These are phyloP conservation scores for Anastrepha ludens DNA, from an alignment of 1,140 invertebrate species.

Conservation along the genomic window DNA sequence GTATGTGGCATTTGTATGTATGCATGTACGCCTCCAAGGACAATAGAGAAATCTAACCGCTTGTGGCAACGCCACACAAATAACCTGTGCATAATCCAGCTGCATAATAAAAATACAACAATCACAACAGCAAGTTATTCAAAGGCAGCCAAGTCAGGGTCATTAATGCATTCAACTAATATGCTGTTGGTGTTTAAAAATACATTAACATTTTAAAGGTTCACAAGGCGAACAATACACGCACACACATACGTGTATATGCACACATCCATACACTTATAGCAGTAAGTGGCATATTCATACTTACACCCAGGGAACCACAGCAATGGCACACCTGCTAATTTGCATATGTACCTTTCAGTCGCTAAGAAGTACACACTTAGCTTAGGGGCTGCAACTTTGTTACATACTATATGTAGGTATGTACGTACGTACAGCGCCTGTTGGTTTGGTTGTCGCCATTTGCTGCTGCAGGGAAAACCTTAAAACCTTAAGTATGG, in stretches of 20 bases:
- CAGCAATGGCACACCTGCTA: conserved; percentile 23
- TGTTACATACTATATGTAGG: background rate
- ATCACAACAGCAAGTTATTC: background rate
- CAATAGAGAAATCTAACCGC: background rate
- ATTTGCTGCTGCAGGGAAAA: conserved; percentile 26
- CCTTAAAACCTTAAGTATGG: conserved; percentile 33
- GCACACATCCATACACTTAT: background rate
- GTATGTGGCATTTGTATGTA: background rate
- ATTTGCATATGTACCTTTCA: conserved; percentile 24
- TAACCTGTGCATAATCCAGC: conserved; percentile 20
- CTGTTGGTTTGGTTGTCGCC: background rate
- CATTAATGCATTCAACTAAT: conserved; percentile 49
- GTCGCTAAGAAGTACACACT: background rate
- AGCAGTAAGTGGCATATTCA: background rate
- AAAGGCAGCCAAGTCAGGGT: conserved; percentile 9
- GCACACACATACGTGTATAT: background rate
- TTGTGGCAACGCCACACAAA: background rate
- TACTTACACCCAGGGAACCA: background rate
- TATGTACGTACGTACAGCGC: background rate
- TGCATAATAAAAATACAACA: conserved; percentile 34
- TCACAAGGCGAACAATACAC: background rate
- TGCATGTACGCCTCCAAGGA: background rate
- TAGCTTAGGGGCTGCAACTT: conserved; percentile 3
- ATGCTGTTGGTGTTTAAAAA: conserved; percentile 41
- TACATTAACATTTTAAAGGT: conserved; percentile 46